Evolutionary conservation across 2,113 vertebrate genomes (phyloP).

Genomic region (Myocastor coypus): DNA sequence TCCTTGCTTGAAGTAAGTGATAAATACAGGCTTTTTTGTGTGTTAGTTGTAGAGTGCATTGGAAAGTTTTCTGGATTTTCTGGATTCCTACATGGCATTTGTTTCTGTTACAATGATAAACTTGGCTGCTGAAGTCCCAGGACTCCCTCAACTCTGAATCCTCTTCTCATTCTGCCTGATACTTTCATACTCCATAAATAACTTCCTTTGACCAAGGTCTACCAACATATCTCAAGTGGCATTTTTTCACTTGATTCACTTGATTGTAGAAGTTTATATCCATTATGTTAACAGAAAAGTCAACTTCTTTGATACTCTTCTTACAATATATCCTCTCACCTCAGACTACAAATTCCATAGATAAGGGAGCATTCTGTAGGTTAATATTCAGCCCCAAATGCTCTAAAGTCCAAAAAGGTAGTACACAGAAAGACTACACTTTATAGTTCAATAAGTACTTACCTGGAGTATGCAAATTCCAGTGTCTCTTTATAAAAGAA

Average conservation of each 20-base stretch:
- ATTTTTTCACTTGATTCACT: neutral
- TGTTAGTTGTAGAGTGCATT: neutral
- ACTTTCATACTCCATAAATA: neutral
- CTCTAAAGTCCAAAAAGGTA: neutral
- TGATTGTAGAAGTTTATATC: neutral
- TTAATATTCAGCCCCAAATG: neutral
- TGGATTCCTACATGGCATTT: neutral
- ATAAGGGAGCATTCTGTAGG: no score
- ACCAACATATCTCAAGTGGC: neutral
- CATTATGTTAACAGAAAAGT: neutral
- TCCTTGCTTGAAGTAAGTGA: neutral
- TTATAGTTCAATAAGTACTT: neutral
- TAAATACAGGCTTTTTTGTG: neutral
- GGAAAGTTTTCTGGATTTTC: neutral
- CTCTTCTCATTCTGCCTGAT: neutral
- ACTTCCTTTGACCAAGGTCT: neutral
- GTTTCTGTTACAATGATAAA: neutral
- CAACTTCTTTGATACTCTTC: neutral
- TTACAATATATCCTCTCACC: neutral
- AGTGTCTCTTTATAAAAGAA: neutral
- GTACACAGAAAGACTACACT: neutral
- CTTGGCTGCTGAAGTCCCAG: neutral
- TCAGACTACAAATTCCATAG: neutral
- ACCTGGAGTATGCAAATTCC: neutral
- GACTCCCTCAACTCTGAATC: neutral